Evolutionary conservation across 2,888 invertebrate species (phyloP).

Genomic region (Dolichomitus sp.): DNA sequence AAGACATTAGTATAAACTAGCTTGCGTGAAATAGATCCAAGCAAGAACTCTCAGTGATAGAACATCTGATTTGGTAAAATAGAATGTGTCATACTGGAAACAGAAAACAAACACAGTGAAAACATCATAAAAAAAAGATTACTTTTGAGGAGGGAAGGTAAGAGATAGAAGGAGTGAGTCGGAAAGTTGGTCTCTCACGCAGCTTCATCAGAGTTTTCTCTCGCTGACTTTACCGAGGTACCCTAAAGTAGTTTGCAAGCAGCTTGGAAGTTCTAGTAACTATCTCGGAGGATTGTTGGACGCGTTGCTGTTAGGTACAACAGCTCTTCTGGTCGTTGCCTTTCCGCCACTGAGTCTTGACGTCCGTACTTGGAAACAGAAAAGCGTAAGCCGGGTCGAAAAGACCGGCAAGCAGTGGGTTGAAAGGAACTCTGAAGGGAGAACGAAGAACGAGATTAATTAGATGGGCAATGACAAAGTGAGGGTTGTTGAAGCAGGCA

Average conservation of each 20-base stretch:
- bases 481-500: constrained; percentile 24
- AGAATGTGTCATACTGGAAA: background rate
- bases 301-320: constrained; percentile 46
- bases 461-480: constrained; percentile 74
- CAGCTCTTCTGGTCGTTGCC: constrained; percentile 25
- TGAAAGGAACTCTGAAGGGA: constrained; percentile 63
- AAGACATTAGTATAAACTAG: too few relatives aligned
- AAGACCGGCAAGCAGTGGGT: constrained; percentile 58
- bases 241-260: constrained; percentile 76
- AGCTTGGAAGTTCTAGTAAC: constrained; percentile 70
- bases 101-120: constrained; percentile 6
- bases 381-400: constrained; percentile 40
- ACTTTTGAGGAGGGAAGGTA: background rate
- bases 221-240: constrained; percentile 70
- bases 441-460: constrained; percentile 73
- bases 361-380: constrained; percentile 14
- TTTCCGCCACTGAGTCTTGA: constrained; percentile 16
- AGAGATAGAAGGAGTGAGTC: background rate
- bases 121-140: constrained; percentile 15
- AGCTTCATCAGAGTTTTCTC: constrained; percentile 59
- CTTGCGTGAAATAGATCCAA: too few relatives aligned
- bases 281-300: constrained; percentile 41
- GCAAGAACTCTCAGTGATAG: too few relatives aligned
- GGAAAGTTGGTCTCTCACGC: constrained; percentile 7
- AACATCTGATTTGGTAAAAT: background rate